Conservation (phyloP, 2,888 invertebrate species). For the Rutpela maculata region DNA sequence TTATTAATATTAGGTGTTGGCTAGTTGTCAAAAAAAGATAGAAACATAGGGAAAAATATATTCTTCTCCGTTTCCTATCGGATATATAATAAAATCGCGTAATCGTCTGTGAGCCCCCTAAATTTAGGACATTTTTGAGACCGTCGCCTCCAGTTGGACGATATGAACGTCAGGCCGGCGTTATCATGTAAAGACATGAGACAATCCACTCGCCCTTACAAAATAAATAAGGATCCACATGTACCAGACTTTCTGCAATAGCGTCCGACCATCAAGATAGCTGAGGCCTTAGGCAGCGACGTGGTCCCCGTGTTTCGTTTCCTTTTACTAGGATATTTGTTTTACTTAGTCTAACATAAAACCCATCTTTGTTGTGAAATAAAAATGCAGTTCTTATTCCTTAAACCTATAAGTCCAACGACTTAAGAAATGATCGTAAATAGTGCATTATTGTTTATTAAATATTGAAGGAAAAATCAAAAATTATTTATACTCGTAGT, state of each 20-base stretch:
- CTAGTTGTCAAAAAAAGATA: not conserved
- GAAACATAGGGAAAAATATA: not conserved
- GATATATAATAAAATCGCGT: slow-evolving; percentile 13
- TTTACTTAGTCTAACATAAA: slow-evolving; percentile 1
- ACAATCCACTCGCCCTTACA: slow-evolving; percentile 57
- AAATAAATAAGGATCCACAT: slow-evolving; percentile 54
- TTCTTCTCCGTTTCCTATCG: not conserved
- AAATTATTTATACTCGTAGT: too few relatives aligned
- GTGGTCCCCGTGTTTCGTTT: slow-evolving; percentile 10
- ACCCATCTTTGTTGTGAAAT: not conserved
- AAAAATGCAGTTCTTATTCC: not conserved
- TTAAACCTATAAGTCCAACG: too few relatives aligned
- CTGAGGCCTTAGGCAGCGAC: slow-evolving; percentile 4
- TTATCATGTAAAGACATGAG: slow-evolving; percentile 57
- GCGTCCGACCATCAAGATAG: slow-evolving; percentile 31
- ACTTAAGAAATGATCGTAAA: too few relatives aligned
- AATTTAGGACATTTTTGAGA: slow-evolving; percentile 38
- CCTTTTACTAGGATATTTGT: slow-evolving; percentile 13
- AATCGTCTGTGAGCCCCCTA: slow-evolving; percentile 24
- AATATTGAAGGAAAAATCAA: too few relatives aligned
- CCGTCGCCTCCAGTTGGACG: slow-evolving; percentile 54
- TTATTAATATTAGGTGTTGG: not conserved
- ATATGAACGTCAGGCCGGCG: slow-evolving; percentile 50
- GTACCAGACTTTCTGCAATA: slow-evolving; percentile 18
- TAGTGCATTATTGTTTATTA: too few relatives aligned